These are phyloP conservation scores for Hylia prasina DNA, from an alignment of 2,113 vertebrate genomes.

Conservation along the genomic window DNA sequence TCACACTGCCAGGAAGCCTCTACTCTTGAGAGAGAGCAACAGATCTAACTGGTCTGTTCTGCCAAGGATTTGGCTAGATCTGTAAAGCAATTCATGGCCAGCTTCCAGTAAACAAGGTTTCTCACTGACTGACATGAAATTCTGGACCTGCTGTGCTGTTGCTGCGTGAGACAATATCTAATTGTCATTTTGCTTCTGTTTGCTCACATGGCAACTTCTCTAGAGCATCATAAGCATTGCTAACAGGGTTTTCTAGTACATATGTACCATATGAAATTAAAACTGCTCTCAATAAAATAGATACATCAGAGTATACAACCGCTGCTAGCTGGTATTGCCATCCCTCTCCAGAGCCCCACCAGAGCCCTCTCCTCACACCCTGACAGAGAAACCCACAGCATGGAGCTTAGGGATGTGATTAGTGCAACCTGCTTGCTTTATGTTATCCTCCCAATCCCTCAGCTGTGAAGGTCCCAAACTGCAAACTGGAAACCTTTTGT, in stretches of 20 bases:
- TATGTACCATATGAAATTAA: background rate
- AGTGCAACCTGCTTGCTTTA: background rate
- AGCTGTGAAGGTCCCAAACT: background rate
- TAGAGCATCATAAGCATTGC: background rate
- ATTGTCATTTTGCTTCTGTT: conserved; percentile 50
- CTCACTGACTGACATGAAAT: conserved; percentile 38
- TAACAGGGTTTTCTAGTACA: conserved; percentile 1
- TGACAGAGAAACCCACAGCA: background rate
- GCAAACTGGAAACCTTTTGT: background rate
- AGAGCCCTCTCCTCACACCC: background rate
- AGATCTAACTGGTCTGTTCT: conserved; percentile 27
- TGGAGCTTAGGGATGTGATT: background rate
- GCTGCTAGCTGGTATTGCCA: background rate
- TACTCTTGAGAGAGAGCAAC: background rate
- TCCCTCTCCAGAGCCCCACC: background rate
- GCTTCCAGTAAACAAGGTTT: conserved; percentile 42
- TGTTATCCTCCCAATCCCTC: background rate
- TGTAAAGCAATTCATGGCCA: background rate
- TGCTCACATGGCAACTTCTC: background rate
- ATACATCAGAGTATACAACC: background rate
- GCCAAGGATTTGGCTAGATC: conserved; percentile 25
- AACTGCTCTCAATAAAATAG: background rate
- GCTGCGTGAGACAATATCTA: conserved; percentile 21
- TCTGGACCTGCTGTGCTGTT: conserved; percentile 32
- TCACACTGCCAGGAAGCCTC: background rate